phyloP scores from a whole-genome alignment of 2,797 vertebrate species.

The Halcyon chelicuti region DNA sequence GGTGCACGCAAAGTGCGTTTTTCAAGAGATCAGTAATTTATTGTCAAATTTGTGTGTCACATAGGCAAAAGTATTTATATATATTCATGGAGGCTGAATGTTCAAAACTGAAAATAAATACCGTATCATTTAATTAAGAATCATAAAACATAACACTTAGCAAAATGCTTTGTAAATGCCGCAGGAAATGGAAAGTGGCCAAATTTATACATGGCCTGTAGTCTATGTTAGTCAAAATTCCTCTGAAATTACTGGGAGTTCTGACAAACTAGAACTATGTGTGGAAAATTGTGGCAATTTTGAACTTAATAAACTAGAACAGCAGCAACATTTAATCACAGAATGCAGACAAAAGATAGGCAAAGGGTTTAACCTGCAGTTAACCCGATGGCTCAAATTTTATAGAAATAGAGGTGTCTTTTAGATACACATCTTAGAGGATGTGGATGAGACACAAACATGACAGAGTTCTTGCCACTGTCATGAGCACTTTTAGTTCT shows the following conservation, averaged over 20 bases:
- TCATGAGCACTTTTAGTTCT: neutral
- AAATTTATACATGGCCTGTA: neutral
- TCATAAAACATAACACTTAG: neutral
- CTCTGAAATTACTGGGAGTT: neutral
- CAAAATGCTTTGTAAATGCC: neutral
- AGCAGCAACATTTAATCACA: neutral
- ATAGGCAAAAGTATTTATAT: neutral
- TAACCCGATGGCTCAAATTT: neutral
- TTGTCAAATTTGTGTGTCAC: neutral
- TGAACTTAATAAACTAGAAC: neutral
- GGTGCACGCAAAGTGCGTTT: neutral
- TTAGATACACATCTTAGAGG: neutral
- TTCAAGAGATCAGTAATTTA: neutral
- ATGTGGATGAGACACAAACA: neutral
- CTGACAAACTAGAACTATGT: neutral
- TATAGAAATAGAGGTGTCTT: neutral
- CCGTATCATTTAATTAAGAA: neutral
- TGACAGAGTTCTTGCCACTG: neutral
- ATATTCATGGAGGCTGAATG: neutral
- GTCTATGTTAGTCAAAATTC: neutral
- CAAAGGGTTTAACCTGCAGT: neutral
- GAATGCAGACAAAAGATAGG: neutral
- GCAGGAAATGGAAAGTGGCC: neutral
- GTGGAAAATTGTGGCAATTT: neutral
- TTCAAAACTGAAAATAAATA: neutral